Evolutionary conservation across 2,797 vertebrate species (phyloP), one percentile per base, ranked within the genome.

Genomic region (Hoplostethus mediterraneus): DNA sequence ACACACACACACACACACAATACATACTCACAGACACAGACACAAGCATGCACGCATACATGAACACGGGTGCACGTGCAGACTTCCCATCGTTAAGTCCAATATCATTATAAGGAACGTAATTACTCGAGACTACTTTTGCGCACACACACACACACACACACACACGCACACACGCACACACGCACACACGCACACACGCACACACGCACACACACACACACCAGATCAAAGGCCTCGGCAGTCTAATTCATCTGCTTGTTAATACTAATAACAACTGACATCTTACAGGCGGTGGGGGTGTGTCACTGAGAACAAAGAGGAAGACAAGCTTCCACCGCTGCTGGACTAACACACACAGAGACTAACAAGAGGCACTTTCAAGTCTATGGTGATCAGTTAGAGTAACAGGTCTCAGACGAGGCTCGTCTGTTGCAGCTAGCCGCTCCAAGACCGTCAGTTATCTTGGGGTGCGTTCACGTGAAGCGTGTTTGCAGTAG

Each of bases 201-300:
- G n/a, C n/a, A n/a, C n/a, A n/a, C n/a, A n/a, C 17, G 2, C 52
- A 58, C 33, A 58, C 33, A 58, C n/a, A 2, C 55, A 56, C n/a
- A 9, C n/a, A 49, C 71, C 67, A 87, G 72, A 82, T 88, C 87
- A 89, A 87, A 89, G 87, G 70, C 72, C 71, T 79, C 66, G 44
- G 73, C 73, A 73, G 82, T 63, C 56, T 60, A 79, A 81, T 83
- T 65, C 69, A 70, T 82, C 81, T 75, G 82, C 86, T 89, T 81
- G 77, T 90, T 87, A 88, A 80, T 53, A 77, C 85, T 90, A 85
- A 92, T 73, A 73, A 72, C 73, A 80, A 1, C 67, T 81, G 86
- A 85, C 80, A 81, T 77, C 12, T 71, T 40, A 73, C 76, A 77
- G 74, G 67, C 71, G 25, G 3, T 4, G 72, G 52, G 65, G 2